phyloP scores from a whole-genome alignment of 2,113 vertebrate genomes.

The Globicephala melas region DNA sequence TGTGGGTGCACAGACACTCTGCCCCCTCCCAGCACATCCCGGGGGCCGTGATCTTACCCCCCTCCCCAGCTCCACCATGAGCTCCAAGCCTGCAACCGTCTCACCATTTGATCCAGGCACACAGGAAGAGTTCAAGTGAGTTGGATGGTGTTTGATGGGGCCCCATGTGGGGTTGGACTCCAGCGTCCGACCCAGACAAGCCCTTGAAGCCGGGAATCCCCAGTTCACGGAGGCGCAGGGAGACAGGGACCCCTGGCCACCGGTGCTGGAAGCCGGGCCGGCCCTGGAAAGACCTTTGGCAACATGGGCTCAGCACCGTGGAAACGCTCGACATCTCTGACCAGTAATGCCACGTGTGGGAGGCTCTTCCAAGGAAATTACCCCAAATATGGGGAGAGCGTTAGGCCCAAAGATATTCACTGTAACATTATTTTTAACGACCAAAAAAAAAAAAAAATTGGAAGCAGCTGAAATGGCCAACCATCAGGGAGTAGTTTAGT shows the following conservation, averaged over 20 bases:
- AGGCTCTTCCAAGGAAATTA: background rate
- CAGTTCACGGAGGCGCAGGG: accelerated
- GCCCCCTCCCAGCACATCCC: background rate
- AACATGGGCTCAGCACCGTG: accelerated
- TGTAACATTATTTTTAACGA: slow-evolving; percentile 17
- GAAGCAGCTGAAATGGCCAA: background rate
- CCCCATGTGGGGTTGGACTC: accelerated
- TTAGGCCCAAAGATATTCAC: background rate
- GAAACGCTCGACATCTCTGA: background rate
- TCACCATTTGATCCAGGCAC: background rate
- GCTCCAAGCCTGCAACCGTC: background rate
- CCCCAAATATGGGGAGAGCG: background rate
- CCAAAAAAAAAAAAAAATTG: background rate
- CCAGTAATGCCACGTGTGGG: background rate
- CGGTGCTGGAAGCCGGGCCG: background rate
- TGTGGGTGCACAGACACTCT: accelerated
- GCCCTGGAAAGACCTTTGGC: background rate
- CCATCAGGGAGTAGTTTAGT: background rate
- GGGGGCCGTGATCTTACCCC: accelerated
- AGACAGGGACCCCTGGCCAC: background rate
- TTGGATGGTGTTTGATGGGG: background rate
- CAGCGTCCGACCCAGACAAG: background rate
- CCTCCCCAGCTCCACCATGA: too few species aligned
- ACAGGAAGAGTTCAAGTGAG: background rate
- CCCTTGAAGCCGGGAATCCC: background rate